These are phyloP conservation scores for Zygaena filipendulae DNA, from an alignment of 2,888 invertebrate species.

Conservation along the genomic window DNA sequence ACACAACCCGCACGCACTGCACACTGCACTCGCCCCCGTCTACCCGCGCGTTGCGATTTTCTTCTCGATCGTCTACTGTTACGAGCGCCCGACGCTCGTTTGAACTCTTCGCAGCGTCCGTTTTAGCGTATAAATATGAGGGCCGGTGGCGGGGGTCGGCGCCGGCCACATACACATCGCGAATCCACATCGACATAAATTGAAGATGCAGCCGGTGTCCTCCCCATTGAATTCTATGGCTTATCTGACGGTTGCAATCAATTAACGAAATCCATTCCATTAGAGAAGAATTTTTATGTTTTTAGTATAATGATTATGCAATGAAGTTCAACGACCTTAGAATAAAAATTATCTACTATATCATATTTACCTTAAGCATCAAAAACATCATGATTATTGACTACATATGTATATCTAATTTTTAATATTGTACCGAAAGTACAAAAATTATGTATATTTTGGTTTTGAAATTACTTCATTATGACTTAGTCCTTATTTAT, in stretches of 20 bases:
- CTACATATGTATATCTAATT: too few relatives aligned
- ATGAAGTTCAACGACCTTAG: too few relatives aligned
- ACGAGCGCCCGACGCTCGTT: conserved; percentile 63
- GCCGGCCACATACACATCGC: conserved; percentile 57
- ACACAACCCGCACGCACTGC: conserved; percentile 64
- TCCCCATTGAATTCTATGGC: conserved; percentile 61
- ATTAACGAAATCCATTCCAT: conserved; percentile 46
- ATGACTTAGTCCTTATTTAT: too few relatives aligned
- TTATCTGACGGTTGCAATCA: conserved; percentile 55
- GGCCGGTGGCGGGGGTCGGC: conserved; percentile 62
- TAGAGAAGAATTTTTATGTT: too few relatives aligned
- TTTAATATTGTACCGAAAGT: too few relatives aligned
- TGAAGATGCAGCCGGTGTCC: conserved; percentile 63
- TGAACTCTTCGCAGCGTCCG: conserved; percentile 63
- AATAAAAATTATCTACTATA: too few relatives aligned
- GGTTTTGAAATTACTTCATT: too few relatives aligned
- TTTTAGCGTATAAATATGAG: conserved; percentile 67
- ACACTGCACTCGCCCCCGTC: conserved; percentile 66
- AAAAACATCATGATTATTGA: too few relatives aligned
- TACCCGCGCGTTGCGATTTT: conserved; percentile 61
- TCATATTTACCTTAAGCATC: too few relatives aligned
- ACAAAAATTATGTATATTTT: too few relatives aligned
- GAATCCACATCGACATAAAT: conserved; percentile 61
- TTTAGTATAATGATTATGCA: too few relatives aligned
- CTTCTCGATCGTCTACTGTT: conserved; percentile 61